Base-by-base conservation (phyloP, 2,888 invertebrate genomes). In the Drosophila suboccidentalis region DNA sequence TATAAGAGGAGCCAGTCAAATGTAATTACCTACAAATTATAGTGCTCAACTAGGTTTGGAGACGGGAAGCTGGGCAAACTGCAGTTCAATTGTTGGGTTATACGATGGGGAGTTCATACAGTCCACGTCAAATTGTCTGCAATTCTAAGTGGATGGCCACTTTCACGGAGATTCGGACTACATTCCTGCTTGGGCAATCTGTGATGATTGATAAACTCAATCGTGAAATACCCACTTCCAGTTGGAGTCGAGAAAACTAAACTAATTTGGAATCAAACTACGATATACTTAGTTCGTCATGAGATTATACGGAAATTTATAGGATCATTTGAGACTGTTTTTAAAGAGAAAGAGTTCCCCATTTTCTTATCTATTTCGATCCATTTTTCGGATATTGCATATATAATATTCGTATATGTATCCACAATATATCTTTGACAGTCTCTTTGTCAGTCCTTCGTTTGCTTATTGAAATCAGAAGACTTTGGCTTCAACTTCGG, bases 11-110 rank as follows among this genome's bases (percentile, higher is more conserved):
- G 19, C 43, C 26, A 19, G 29, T 15, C 34, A 46, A 55, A 51
- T 47, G 67, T 78, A 84, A 84, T 84, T 84, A 86, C 84, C 78
- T 71, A 34, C 13, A 88, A 84, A 84, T 84, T 84, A 84, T 70
- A 86, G 84, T 88, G 75, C 67, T 79, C 67, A 65, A 64, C 55
- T 66, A 61, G 75, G 69, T 73, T 62, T 62, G 64, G 44, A 74
- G 68, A 55, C 66, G 71, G 79, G 49, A 60, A 82, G 59, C 71
- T 62, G 60, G 53, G 61, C 59, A 61, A 69, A 78, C 49, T 67
- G 46, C 50, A 39, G 70, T 57, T 68, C 73, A 79, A 82, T 86
- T 83, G 82, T 86, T 77, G 82, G 65, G 53, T 71, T 71, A 69
- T 58, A 44, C 66, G 60, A 67, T 67, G 61, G 32, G 50, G 55